A percentile compares a stretch with the other conserved stretches of the same genome.
phyloP scores from a whole-genome alignment of 1,140 invertebrate genomes.

The Eumaeus atala region DNA sequence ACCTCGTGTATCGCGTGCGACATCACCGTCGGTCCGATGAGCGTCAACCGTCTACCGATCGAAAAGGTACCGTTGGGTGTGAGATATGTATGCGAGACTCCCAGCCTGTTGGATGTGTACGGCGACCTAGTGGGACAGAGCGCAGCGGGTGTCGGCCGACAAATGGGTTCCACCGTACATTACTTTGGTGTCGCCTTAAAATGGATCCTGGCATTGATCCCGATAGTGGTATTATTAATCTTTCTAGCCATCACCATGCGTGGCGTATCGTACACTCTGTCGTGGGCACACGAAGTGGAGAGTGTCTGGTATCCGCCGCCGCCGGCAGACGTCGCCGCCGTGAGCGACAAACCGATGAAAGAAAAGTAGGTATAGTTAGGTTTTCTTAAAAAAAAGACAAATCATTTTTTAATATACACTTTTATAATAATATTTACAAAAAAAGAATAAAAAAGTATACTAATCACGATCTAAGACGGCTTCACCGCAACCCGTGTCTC shows the following conservation, averaged over 20 bases:
- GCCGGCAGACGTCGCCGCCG: too few species aligned
- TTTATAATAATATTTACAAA: too few species aligned
- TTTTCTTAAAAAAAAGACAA: too few species aligned
- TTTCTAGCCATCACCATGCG: conserved; percentile 9
- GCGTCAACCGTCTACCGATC: not conserved
- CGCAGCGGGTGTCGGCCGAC: not conserved
- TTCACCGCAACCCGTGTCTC: too few species aligned
- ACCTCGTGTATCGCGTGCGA: too few species aligned
- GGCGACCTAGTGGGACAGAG: conserved; percentile 6
- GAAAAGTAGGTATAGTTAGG: too few species aligned
- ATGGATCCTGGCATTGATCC: conserved; percentile 8
- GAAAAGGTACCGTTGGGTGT: conserved; percentile 11
- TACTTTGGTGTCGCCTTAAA: conserved; percentile 8
- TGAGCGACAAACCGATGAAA: too few species aligned
- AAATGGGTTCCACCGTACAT: conserved; percentile 6
- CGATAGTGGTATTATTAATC: conserved; percentile 7
- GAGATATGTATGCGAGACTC: conserved; percentile 12
- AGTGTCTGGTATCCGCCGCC: not conserved
- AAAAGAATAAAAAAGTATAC: too few species aligned
- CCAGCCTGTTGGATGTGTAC: conserved; percentile 9
- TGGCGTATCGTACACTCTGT: not conserved
- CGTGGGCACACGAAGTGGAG: conserved; percentile 3
- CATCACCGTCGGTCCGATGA: too few species aligned
- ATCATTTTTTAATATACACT: too few species aligned
- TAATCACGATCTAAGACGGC: too few species aligned